Base-by-base conservation (phyloP, 2,113 vertebrate genomes). In the Neolamprologus devosi region DNA sequence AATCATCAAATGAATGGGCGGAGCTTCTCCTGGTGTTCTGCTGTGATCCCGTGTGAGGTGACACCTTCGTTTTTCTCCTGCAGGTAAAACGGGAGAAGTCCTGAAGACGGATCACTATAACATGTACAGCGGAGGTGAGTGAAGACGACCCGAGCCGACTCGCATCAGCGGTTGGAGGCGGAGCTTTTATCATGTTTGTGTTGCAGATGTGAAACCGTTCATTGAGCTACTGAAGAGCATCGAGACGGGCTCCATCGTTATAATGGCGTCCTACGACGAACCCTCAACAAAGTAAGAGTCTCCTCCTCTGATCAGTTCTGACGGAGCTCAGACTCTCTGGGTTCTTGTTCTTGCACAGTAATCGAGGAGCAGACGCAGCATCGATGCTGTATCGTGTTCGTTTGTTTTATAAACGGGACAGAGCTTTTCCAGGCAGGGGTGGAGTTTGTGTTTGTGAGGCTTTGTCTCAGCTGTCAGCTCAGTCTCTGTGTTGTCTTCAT, bases 201-300 rank as follows among this genome's bases (percentile, higher is more conserved):
- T 89, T 96, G 85, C 94, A 99, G 98, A 98, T 13, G 97, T 97
- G 63, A 92, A 94, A 3, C 95, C 96, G 1, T 93, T 99, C 83
- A 96, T 97, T 81, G 94, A 96, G 9, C 96, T 98, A 88, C 93
- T 99, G 82, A 96, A 98, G 92, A 89, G 85, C 80, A 95, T 98
- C 12, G 84, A 96, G 84, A 92, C 94, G 8, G 97, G 97, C 75
- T 97, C 97, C 0, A 88, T 97, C 33, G 97, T 98, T 30, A 89
- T 99, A 85, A 98, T 99, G 94, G 97, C 96, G 55, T 97, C 97
- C 1, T 98, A 93, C 1, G 98, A 99, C 45, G 98, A 99, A 23
- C 96, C 97, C 40, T 93, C 98, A 6, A 95, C 97, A 82, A 98
- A 98, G 98, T 99, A 97, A 94, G 33, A 7, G 4, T 78, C 35